Base-by-base conservation (phyloP, 2,888 invertebrate genomes). In the Ophioninae sp. region DNA sequence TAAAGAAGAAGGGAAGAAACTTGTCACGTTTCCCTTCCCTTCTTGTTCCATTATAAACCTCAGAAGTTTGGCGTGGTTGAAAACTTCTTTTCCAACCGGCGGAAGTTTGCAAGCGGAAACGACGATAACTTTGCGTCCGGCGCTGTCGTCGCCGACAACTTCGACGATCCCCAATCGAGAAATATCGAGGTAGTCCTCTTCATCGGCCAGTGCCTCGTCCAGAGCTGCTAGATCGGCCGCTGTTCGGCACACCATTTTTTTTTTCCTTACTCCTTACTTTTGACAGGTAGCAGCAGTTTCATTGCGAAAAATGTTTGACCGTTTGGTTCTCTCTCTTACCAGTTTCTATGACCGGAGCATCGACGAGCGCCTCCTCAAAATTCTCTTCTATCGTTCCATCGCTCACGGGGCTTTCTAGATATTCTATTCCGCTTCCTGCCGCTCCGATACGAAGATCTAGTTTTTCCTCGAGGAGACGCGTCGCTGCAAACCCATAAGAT, bases 101-200 rank as follows among this genome's bases (percentile, higher is more conserved):
- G 94, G 94, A 87, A 97, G 94, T 90, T 96, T 95, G 93, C 98
- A 99, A 8, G 99, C 99, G 84, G 98, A 99, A 79, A 99, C 97
- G 64, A 99, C 97, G 90, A 99, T 98, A 88, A 99, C 97, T 92
- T 99, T 98, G 86, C 99, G 95, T 23, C 99, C 99, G 88, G 96
- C 95, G 65, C 95, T 94, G 92, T 97, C 97, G 93, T 96, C 97
- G 20, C 96, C 97, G 82, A 96, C 96, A n/a, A 97, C 96, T 93
- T 97, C 97, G 22, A 97, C 95, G 87, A 97, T 97, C 23, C 96
- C 96, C 90, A 96, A 95, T 87, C 95, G 94, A 51, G 96, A 95
- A 84, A 97, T 96, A 90, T 96, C 96, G 77, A 94, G 93, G 91
- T 95, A 96, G 89, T 95, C 95, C 84, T 95, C 94, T 81, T 94